Evolutionary conservation across 1,140 invertebrate genomes (phyloP).

Genomic region (Halyomorpha halys): DNA sequence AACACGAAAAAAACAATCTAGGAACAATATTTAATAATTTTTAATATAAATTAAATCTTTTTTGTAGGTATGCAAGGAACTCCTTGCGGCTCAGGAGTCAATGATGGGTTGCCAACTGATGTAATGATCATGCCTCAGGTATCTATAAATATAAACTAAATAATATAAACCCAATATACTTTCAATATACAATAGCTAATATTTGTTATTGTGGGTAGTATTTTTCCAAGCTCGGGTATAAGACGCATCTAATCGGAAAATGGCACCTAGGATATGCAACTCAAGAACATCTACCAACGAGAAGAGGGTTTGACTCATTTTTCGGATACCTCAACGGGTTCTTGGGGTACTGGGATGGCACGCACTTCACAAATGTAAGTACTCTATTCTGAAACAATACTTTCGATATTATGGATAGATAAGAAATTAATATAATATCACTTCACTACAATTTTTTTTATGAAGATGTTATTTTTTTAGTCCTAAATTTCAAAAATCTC

Average conservation of each 20-base stretch:
- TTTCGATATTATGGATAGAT: too few species aligned
- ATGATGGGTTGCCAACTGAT: conserved; percentile 42
- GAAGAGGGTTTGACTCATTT: conserved; percentile 66
- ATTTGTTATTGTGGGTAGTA: conserved; percentile 34
- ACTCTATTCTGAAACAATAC: background rate
- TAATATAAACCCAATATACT: too few species aligned
- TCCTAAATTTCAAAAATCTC: too few species aligned
- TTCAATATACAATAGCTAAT: too few species aligned
- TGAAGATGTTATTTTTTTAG: too few species aligned
- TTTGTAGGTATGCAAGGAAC: conserved; percentile 36
- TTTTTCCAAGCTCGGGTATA: conserved; percentile 54
- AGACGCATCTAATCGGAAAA: conserved; percentile 78
- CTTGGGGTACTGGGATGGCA: conserved; percentile 74
- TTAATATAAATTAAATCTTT: too few species aligned
- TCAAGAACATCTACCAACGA: conserved; percentile 57
- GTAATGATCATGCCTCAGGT: conserved; percentile 39
- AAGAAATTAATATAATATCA: too few species aligned
- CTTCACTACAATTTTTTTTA: too few species aligned
- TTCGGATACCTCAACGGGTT: conserved; percentile 76
- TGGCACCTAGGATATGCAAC: conserved; percentile 78
- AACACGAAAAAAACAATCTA: too few species aligned
- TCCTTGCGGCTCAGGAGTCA: conserved; percentile 40
- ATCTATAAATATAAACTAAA: too few species aligned
- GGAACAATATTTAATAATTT: too few species aligned
- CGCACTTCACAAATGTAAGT: conserved; percentile 28